A percentile compares a stretch with the other conserved stretches of the same genome.
Conservation (phyloP, 2,113 vertebrate genomes). For the Urocitellus parryii region DNA sequence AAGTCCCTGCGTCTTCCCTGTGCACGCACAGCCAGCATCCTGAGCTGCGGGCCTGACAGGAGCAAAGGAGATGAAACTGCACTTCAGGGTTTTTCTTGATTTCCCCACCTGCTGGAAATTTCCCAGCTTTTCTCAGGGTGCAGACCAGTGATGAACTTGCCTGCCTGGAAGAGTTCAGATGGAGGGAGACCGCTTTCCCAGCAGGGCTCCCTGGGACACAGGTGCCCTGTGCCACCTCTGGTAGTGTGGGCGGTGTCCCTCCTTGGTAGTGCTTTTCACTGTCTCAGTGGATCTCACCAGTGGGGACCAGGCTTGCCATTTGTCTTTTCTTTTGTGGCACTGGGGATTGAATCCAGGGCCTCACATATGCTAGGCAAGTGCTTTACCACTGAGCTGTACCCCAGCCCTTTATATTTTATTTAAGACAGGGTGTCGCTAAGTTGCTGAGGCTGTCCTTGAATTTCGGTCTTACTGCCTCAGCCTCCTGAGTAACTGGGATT, state of each 20-base stretch:
- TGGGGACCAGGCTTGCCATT: not conserved
- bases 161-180: too few relatives aligned
- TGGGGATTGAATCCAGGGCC: too few relatives aligned
- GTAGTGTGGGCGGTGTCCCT: accelerated
- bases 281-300: too few relatives aligned
- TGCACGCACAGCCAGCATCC: not conserved
- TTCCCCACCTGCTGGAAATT: not conserved
- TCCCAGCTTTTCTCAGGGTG: not conserved
- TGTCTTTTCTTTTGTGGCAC: not conserved
- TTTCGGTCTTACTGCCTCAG: too few relatives aligned
- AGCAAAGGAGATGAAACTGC: not conserved
- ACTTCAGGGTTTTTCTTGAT: too few relatives aligned
- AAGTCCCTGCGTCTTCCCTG: not conserved
- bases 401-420: too few relatives aligned
- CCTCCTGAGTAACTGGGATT: too few relatives aligned
- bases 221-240: accelerated
- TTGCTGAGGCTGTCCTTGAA: too few relatives aligned
- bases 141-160: too few relatives aligned
- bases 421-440: too few relatives aligned
- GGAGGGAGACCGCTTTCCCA: not conserved
- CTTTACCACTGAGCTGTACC: too few relatives aligned
- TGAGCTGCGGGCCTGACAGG: not conserved
- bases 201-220: not conserved
- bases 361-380: too few relatives aligned
- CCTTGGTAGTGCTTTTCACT: not conserved